A percentile compares a stretch with the other conserved stretches of the same genome.
Evolutionary conservation across 2,888 invertebrate genomes (phyloP).

Genomic region (Yponomeuta evonymella): DNA sequence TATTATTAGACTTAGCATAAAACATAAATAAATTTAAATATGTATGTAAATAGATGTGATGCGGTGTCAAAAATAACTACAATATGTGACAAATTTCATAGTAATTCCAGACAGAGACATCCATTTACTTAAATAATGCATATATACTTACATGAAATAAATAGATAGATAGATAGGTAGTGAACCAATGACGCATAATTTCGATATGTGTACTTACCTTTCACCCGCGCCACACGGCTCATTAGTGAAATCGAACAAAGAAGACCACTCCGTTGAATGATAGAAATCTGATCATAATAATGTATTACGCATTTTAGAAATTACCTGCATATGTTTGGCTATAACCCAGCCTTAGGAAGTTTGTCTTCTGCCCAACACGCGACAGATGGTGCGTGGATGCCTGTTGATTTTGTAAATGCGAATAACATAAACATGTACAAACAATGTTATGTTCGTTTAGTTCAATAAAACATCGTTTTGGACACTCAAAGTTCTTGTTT

Average conservation of each 20-base stretch:
- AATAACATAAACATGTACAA: no score
- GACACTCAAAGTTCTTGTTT: constrained; percentile 26
- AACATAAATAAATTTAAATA: background rate
- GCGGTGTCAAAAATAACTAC: constrained; percentile 22
- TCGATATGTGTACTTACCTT: background rate
- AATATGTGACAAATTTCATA: constrained; percentile 10
- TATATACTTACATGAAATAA: background rate
- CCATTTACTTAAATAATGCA: background rate
- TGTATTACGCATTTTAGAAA: no score
- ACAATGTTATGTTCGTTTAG: constrained; percentile 30
- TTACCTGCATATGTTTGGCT: no score
- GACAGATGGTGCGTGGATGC: constrained; percentile 23
- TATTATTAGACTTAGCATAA: constrained; percentile 6
- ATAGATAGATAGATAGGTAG: background rate
- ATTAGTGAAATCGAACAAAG: background rate
- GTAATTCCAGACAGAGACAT: background rate
- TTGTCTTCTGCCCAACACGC: no score
- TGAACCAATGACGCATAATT: background rate
- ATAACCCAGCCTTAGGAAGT: no score
- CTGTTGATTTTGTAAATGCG: constrained; percentile 37
- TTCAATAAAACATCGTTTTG: constrained; percentile 52
- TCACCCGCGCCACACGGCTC: background rate
- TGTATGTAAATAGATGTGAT: constrained; percentile 18
- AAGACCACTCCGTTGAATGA: background rate
- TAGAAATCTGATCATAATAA: no score